A percentile compares a stretch with the other conserved stretches of the same genome.
These are phyloP conservation scores for Limenitis camilla DNA, from an alignment of 2,888 invertebrate genomes.

Conservation along the genomic window DNA sequence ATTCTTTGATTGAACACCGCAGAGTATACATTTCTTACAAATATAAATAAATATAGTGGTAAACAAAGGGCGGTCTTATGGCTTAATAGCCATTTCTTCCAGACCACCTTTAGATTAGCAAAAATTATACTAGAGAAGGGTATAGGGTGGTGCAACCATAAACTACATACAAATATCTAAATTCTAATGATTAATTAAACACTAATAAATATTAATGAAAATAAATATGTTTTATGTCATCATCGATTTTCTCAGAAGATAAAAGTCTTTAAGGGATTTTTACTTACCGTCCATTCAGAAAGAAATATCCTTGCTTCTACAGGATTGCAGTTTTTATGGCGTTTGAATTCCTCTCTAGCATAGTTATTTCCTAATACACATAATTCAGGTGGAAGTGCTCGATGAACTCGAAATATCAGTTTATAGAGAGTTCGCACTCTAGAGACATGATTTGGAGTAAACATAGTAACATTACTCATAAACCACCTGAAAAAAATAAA, in stretches of 20 bases:
- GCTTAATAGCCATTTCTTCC: too few relatives aligned
- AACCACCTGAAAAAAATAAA: not conserved
- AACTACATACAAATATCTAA: too few relatives aligned
- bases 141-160: too few relatives aligned
- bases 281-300: slow-evolving; percentile 90
- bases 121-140: too few relatives aligned
- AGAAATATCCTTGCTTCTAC: slow-evolving; percentile 85
- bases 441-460: slow-evolving; percentile 65
- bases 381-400: slow-evolving; percentile 82
- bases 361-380: slow-evolving; percentile 83
- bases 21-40: slow-evolving; percentile 16
- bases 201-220: too few relatives aligned
- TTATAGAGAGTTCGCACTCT: slow-evolving; percentile 84
- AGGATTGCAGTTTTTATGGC: slow-evolving; percentile 83
- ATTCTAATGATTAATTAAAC: too few relatives aligned
- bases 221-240: too few relatives aligned
- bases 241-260: too few relatives aligned
- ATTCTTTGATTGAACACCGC: not conserved
- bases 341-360: slow-evolving; percentile 87
- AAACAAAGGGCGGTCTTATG: too few relatives aligned
- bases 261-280: too few relatives aligned
- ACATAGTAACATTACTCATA: slow-evolving; percentile 3
- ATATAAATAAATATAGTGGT: too few relatives aligned
- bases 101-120: not conserved
- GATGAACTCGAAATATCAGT: slow-evolving; percentile 83